Conservation (phyloP, 1,140 invertebrate species). For the Holotrichia oblita region DNA sequence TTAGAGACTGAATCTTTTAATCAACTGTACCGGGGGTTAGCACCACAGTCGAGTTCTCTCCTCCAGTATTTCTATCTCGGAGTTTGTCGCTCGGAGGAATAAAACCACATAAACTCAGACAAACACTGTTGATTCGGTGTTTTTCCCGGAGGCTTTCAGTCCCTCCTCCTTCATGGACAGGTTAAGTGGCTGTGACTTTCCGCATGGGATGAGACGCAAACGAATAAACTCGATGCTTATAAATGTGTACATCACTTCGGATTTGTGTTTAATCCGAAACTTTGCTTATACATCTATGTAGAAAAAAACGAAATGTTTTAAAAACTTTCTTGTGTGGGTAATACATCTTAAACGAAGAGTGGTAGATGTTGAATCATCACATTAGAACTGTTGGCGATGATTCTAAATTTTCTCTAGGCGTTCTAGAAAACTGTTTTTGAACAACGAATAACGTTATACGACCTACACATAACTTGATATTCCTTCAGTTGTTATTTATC, state of each 20-base stretch:
- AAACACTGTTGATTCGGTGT: conserved; percentile 40
- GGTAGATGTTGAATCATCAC: no score
- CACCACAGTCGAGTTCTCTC: conserved; percentile 1
- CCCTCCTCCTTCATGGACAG: conserved; percentile 38
- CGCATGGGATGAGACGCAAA: conserved; percentile 17
- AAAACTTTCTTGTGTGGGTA: not conserved
- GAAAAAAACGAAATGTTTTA: not conserved
- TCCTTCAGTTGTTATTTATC: no score
- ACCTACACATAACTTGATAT: no score
- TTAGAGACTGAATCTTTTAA: conserved; percentile 25
- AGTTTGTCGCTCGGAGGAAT: conserved; percentile 27
- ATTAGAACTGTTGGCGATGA: no score
- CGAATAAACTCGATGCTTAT: conserved; percentile 26
- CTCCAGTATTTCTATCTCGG: conserved; percentile 29
- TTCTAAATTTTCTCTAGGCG: no score
- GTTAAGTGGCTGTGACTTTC: conserved; percentile 39
- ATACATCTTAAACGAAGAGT: no score
- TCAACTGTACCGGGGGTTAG: conserved; percentile 27
- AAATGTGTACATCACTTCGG: not conserved
- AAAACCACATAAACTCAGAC: conserved; percentile 36
- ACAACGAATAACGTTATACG: no score
- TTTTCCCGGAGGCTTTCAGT: conserved; percentile 36
- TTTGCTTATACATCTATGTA: not conserved
- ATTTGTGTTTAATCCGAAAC: not conserved
- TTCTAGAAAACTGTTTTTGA: no score